Conservation (phyloP, 23 tunicate genomes). For the Diplosoma virens region DNA sequence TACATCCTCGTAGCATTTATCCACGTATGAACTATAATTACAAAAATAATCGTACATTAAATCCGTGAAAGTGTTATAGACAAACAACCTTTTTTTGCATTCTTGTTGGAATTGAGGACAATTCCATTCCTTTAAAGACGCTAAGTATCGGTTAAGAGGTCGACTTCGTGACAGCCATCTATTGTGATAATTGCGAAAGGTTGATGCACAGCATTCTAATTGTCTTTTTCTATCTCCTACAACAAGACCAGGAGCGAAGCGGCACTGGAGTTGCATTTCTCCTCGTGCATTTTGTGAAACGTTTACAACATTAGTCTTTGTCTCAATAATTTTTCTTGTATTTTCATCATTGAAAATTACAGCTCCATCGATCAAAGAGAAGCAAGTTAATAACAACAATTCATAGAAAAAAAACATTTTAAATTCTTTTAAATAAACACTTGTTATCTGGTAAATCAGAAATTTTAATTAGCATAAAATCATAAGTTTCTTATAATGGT, state of each 20-base stretch:
- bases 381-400: no score
- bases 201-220: conserved; percentile 46
- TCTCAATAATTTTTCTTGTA: no score
- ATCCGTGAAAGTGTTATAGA: conserved; percentile 29
- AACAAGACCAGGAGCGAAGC: conserved; percentile 28
- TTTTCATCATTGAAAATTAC: no score
- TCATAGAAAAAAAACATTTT: no score
- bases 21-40: conserved; percentile 8
- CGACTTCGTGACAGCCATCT: conserved; percentile 28
- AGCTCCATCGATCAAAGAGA: no score
- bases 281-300: no score
- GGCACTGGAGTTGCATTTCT: no score
- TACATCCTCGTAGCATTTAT: conserved; percentile 12
- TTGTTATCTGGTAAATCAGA: no score
- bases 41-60: conserved; percentile 60
- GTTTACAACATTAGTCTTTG: no score
- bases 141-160: conserved; percentile 38
- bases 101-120: conserved; percentile 66
- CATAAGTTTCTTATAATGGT: no score
- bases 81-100: conserved; percentile 30
- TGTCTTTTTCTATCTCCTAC: conserved; percentile 32
- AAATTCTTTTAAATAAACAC: no score
- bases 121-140: conserved; percentile 42
- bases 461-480: no score
- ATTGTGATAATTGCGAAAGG: not conserved